phyloP scores from a whole-genome alignment of 2,797 vertebrate genomes.

The Austrolebias charrua region DNA sequence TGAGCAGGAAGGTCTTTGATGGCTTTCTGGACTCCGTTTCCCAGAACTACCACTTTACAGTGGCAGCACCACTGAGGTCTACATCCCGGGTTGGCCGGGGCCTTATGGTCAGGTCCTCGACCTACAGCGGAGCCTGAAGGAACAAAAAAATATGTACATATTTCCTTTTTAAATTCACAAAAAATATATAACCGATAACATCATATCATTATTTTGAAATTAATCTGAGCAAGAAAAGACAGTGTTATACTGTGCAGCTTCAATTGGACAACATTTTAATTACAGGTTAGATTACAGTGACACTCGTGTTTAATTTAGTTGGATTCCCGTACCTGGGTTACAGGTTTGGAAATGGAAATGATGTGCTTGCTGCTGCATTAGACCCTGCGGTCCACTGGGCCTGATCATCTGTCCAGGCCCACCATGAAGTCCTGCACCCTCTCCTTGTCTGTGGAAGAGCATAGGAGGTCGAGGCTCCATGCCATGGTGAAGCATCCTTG shows the following conservation, averaged over 20 bases:
- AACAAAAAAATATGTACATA: neutral
- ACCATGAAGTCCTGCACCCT: constrained; percentile 76
- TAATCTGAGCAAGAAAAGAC: constrained; percentile 17
- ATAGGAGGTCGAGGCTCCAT: constrained; percentile 83
- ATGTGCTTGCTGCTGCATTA: constrained; percentile 82
- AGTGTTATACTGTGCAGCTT: constrained; percentile 36
- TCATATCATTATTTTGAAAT: too few relatives aligned
- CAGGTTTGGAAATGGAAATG: constrained; percentile 79
- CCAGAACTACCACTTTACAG: constrained; percentile 96
- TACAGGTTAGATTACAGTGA: constrained; percentile 23
- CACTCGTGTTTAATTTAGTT: constrained; percentile 29
- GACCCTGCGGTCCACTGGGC: constrained; percentile 75
- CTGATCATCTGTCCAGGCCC: constrained; percentile 76
- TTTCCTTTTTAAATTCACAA: neutral
- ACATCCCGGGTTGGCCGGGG: constrained; percentile 74
- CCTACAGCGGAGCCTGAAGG: constrained; percentile 75
- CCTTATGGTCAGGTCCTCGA: constrained; percentile 78
- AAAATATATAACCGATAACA: neutral
- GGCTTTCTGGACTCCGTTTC: constrained; percentile 90
- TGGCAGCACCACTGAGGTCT: constrained; percentile 95
- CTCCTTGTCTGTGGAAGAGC: constrained; percentile 82
- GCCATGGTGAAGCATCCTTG: constrained; percentile 72
- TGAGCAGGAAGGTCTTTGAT: constrained; percentile 81
- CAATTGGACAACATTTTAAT: constrained; percentile 47
- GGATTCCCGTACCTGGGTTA: constrained; percentile 83